Evolutionary conservation across 1,140 invertebrate genomes (phyloP), one percentile per base, ranked within the genome.

Genomic region (Wasmannia auropunctata): DNA sequence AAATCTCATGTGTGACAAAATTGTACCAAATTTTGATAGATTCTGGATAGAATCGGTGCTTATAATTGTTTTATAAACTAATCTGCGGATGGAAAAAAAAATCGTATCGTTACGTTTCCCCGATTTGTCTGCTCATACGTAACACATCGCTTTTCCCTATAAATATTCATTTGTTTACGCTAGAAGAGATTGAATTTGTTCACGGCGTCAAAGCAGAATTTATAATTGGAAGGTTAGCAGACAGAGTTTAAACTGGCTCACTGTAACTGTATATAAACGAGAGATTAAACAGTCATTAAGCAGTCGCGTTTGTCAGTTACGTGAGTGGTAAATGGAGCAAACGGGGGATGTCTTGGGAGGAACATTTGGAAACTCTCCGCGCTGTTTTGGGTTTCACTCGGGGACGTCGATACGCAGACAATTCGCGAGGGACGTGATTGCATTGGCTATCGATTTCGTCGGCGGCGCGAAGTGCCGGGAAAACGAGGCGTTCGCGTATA

Each of bases 401-500:
- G 70, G 70, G 31, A 49, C 40, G 16, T 63, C 31, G 58, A 49
- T 56, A 46, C 56, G 34, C 81, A 40, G 81, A 76, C 72, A 85
- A 76, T 76, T 76, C 70, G 56, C 81, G 19, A 51, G 70, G 43
- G 58, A 85, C 56, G 81, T 76, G 70, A 76, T 85, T 76, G 81
- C 56, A 74, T n/a, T 11, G 56, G 72, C 56, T 77, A 77, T 77
- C 81, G 72, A 85, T 85, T 77, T 77, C 81, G 70, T 85, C 58
- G 81, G 37, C 31, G 34, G 60, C 34, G 56, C 58, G 22, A 85
- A 77, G 54, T 58, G 67, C 58, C 58, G 65, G 43, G 31, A 69
- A 80, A 54, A 81, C 34, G 65, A 76, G 69, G 60, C 46, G 67
- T 56, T 86, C 87, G 67, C 84, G 70, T 88, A 88, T 86, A 84